phyloP scores from a whole-genome alignment of 2,888 invertebrate genomes.

The Frankliniella fusca region DNA sequence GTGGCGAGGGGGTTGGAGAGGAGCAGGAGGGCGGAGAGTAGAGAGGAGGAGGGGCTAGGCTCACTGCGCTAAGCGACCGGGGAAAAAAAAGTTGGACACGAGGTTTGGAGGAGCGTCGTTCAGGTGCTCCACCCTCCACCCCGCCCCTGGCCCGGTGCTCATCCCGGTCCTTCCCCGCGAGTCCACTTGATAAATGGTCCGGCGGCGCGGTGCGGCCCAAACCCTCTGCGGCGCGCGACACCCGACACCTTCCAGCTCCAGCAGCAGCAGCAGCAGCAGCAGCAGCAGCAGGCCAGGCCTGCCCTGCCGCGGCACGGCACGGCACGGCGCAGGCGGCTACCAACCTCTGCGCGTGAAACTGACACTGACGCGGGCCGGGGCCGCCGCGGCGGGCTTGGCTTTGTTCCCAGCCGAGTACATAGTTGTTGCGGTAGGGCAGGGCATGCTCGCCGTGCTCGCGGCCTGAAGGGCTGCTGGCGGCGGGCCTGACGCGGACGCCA shows the following conservation, averaged over 20 bases:
- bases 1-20: background rate
- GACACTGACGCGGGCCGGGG: conserved; percentile 5
- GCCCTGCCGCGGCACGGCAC: background rate
- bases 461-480: background rate
- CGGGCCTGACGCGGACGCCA: background rate
- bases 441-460: background rate
- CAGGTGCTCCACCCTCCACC: too few relatives aligned
- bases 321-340: background rate
- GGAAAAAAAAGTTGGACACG: background rate
- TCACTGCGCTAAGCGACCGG: background rate
- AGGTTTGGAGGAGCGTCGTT: background rate
- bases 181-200: conserved; percentile 13
- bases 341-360: conserved; percentile 21
- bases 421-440: background rate
- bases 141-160: too few relatives aligned
- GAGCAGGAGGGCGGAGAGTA: too few relatives aligned
- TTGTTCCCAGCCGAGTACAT: background rate
- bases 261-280: background rate
- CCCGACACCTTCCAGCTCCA: conserved; percentile 12
- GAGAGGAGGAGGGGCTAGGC: background rate
- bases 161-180: too few relatives aligned
- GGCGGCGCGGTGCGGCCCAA: conserved; percentile 1
- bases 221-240: background rate
- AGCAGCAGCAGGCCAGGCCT: background rate
- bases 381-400: background rate